Evolutionary conservation across 2,888 invertebrate genomes (phyloP), one percentile per base, ranked within the genome.

Genomic region (Diogma glabrata): DNA sequence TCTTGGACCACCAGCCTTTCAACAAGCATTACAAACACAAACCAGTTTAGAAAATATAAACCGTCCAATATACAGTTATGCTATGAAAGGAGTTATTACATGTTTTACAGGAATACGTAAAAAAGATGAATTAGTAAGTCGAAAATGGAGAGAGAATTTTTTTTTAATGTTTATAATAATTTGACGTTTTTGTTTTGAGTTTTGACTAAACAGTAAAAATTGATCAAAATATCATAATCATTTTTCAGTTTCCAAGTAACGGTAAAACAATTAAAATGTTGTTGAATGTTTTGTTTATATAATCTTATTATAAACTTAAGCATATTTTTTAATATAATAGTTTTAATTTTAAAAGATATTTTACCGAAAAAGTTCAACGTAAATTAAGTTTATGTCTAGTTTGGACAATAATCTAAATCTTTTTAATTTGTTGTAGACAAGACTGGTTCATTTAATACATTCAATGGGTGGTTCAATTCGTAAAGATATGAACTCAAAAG

Each of bases 381-480:
- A 36, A 36, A 16, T 36, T 12, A 14, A 33, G 16, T 53, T 46
- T n/a, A n/a, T n/a, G n/a, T n/a, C n/a, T n/a, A n/a, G n/a, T n/a
- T n/a, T n/a, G n/a, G n/a, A n/a, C n/a, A n/a, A n/a, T n/a, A n/a
- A n/a, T n/a, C n/a, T n/a, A n/a, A n/a, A n/a, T 51, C 38, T 30
- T 51, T 51, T 56, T 57, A 57, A 50, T 57, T 72, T 69, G n/a
- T n/a, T n/a, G 16, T 72, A 93, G 93, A 84, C 84, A 62, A 81
- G 81, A 68, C 75, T 94, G 67, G 87, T 92, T 60, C 85, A 85
- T 60, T 75, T 92, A 67, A 87, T 95, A 60, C 95, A 95, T 75
- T 86, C 87, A 67, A 95, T 96, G 95, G 94, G 94, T 60, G 96
- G 95, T 47, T 91, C 91, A 61, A 88, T 95, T 63, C 80, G 93